These are phyloP conservation scores for Protomyctophum bolini DNA, from an alignment of 2,113 vertebrate species.

Conservation along the genomic window DNA sequence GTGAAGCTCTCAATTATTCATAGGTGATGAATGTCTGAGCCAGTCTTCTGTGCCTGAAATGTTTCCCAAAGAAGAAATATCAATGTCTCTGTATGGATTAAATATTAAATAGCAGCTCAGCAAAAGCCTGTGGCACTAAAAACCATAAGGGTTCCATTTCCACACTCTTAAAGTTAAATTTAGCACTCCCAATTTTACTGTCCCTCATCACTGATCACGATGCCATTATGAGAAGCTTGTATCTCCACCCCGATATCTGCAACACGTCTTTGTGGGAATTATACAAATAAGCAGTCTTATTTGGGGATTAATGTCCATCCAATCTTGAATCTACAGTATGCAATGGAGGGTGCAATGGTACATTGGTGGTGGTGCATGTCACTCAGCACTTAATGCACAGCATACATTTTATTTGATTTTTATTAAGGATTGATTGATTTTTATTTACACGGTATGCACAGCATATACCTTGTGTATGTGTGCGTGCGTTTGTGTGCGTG, in stretches of 20 bases:
- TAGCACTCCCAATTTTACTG: no score
- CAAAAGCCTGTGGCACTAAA: conserved; percentile 25
- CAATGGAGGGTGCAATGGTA: neutral
- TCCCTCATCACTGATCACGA: no score
- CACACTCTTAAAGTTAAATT: no score
- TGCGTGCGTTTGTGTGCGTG: no score
- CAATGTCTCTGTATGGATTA: conserved; percentile 31
- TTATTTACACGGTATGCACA: no score
- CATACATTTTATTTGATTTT: no score
- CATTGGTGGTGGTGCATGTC: neutral
- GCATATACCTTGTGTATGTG: no score
- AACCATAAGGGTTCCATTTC: no score
- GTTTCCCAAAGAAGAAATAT: conserved; percentile 26
- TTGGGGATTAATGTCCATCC: neutral
- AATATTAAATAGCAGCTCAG: conserved; percentile 50
- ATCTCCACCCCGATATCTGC: neutral
- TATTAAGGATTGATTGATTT: no score
- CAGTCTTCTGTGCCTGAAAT: conserved; percentile 20
- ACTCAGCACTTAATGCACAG: no score
- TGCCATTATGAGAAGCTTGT: no score
- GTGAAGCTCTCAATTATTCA: conserved; percentile 42
- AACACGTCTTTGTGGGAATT: neutral
- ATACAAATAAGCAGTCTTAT: neutral
- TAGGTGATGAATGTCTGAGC: conserved; percentile 15
- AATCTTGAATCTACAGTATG: neutral